Percentiles rank a stretch among this genome's conserved stretches.
Conservation (phyloP, 2,113 vertebrate genomes). For the Vimba vimba region DNA sequence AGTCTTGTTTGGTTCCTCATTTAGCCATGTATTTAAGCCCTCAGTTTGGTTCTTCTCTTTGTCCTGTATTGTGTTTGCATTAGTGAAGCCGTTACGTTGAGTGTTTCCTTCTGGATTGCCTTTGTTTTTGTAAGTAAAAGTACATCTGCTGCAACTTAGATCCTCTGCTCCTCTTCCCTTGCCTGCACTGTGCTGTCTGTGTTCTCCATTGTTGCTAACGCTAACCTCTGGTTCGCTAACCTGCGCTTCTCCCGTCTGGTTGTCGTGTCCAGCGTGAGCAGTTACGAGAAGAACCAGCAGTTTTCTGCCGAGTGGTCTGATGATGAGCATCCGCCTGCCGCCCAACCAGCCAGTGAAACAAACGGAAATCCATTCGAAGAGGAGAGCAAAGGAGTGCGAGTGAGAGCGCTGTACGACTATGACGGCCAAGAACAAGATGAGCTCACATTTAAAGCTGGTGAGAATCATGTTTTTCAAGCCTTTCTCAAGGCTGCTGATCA, state of each 20-base stretch:
- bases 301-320: conserved; percentile 91
- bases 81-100: no score
- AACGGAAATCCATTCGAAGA: conserved; percentile 95
- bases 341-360: conserved; percentile 75
- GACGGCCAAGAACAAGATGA: conserved; percentile 96
- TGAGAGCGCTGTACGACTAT: conserved; percentile 93
- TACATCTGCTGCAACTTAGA: no score
- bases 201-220: background rate
- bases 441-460: conserved; percentile 94
- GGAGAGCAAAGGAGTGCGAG: conserved; percentile 84
- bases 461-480: conserved; percentile 13
- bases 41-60: no score
- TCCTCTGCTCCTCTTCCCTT: no score
- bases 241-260: background rate
- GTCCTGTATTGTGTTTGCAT: no score
- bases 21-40: no score
- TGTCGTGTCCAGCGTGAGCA: conserved; percentile 83
- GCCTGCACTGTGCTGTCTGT: background rate
- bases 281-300: conserved; percentile 87
- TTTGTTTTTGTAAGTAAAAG: no score
- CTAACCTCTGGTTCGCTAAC: background rate
- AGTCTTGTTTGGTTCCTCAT: no score
- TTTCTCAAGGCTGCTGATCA: background rate
- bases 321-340: conserved; percentile 83
- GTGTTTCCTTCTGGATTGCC: no score